Evolutionary conservation across 2,888 invertebrate genomes (phyloP).

Genomic region (Meliscaeva auricollis): DNA sequence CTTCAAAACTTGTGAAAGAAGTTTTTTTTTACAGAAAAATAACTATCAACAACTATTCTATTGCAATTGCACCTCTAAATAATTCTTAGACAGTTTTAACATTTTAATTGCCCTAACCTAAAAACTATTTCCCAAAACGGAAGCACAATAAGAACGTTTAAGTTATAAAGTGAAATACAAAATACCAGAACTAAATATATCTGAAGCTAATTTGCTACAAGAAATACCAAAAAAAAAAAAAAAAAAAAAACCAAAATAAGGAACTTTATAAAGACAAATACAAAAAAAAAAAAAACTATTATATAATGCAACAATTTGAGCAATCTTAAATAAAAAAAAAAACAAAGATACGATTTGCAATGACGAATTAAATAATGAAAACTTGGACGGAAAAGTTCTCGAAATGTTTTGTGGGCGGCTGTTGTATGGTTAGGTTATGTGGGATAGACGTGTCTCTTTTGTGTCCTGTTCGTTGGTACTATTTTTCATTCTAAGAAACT

Average conservation of each 20-base stretch:
- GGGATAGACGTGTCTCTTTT: conserved; percentile 33
- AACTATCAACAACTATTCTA: no score
- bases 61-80: no score
- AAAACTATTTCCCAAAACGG: no score
- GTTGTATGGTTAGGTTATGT: conserved; percentile 22
- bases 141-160: no score
- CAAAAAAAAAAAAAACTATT: conserved; percentile 14
- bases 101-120: no score
- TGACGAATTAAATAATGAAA: conserved; percentile 59
- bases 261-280: neutral
- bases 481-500: neutral
- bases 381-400: conserved; percentile 52
- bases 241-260: conserved; percentile 1
- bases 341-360: conserved; percentile 35
- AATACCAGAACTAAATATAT: neutral
- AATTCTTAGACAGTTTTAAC: no score
- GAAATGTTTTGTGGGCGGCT: conserved; percentile 26
- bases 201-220: conserved; percentile 10
- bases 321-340: conserved; percentile 22
- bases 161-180: neutral
- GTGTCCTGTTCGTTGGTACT: conserved; percentile 5
- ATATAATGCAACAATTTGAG: conserved; percentile 48
- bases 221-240: neutral
- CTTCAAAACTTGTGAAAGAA: no score
- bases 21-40: no score